phyloP scores from a whole-genome alignment of 2,113 vertebrate genomes.

The Tupaia tana region DNA sequence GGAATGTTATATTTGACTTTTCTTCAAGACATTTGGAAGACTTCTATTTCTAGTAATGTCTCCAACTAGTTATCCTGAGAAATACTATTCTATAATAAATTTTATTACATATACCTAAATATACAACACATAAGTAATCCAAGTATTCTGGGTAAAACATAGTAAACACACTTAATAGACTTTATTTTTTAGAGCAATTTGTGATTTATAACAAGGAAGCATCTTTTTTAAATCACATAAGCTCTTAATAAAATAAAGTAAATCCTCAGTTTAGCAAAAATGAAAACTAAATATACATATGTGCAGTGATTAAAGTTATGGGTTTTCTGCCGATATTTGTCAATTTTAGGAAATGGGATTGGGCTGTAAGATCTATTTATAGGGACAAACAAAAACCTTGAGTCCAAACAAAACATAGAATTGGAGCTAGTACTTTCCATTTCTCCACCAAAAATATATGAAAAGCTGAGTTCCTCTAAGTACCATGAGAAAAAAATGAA shows the following conservation, averaged over 20 bases:
- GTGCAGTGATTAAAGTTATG: not conserved
- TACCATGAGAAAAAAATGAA: not conserved
- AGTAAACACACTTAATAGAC: not conserved
- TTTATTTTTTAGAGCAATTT: not conserved
- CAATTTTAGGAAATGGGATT: not conserved
- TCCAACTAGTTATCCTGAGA: not conserved
- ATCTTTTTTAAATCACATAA: not conserved
- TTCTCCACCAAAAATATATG: not conserved
- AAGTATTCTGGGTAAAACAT: not conserved
- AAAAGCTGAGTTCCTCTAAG: not conserved
- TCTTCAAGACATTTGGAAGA: not conserved
- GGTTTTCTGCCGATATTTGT: not conserved
- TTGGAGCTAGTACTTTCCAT: rapidly evolving
- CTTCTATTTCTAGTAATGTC: not conserved
- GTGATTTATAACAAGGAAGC: not conserved
- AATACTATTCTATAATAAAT: not conserved
- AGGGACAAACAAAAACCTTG: not conserved
- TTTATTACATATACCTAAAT: not conserved
- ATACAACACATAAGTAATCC: not conserved
- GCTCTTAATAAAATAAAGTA: not conserved
- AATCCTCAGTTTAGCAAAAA: not conserved
- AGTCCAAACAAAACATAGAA: not conserved
- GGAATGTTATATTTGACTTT: not conserved
- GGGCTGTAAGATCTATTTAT: not conserved
- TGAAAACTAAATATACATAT: not conserved